Base-by-base conservation (phyloP, 2,113 vertebrate genomes). In the Passer domesticus region DNA sequence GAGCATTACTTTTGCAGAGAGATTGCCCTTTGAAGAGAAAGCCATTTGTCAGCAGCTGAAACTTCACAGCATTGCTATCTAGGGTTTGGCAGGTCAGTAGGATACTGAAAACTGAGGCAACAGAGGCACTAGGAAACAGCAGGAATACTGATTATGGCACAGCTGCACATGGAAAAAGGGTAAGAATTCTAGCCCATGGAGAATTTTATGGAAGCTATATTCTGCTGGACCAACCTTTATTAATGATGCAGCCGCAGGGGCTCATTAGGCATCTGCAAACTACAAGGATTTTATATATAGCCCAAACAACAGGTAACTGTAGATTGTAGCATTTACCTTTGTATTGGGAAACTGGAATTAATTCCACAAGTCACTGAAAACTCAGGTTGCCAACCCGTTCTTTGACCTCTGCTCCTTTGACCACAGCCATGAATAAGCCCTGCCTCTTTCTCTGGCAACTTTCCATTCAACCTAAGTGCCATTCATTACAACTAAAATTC, bases 141-240 rank as follows among this genome's bases (percentile, higher is more conserved):
- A 93, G 55, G 63, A 93, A 91, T 90, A 94, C 83, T 39, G 72
- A 90, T 96, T 77, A 79, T 84, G 50, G 81, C 60, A 83, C 72
- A 67, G 90, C 60, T 72, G 50, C 87, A 33, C 67, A 62, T 31
- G 43, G 86, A 73, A 88, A 87, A 55, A 62, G 56, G 82, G 27
- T 62, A 77, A 64, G 64, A 86, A 91, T 88, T 4, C 7, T 3
- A 91, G 56, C 53, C 46, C 56, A 43, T 13, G 3, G 39, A 80
- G 83, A 77, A 77, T 84, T 83, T 75, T 43, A 35, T 43, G n/a
- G 64, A 87, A 88, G 56, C 31, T 78, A 15, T 46, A 30, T 69
- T 73, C 83, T 91, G 31, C 73, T 37, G 39, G 63, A 76, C 59
- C 58, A 84, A 75, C 27, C 21, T 72, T 87, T 91, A 85, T 93